Conservation (phyloP, 2,113 vertebrate genomes). For the Malurus elegans region DNA sequence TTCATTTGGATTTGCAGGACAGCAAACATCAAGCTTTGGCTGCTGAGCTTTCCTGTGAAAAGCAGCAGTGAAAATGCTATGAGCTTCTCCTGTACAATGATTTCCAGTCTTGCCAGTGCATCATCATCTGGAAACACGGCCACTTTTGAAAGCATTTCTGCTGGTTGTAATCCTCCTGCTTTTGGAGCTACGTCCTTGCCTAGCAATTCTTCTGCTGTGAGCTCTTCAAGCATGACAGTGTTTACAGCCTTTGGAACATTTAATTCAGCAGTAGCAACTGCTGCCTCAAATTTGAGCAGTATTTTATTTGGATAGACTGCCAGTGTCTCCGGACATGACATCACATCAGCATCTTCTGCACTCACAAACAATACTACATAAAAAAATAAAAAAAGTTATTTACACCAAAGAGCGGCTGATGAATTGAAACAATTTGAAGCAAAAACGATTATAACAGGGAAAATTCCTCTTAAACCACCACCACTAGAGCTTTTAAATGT, state of each 20-base stretch:
- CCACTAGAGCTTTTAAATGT: slow-evolving; percentile 76
- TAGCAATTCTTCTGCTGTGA: neutral
- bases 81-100: slow-evolving; percentile 77
- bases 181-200: slow-evolving; percentile 15
- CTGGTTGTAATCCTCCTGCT: neutral
- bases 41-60: slow-evolving; percentile 71
- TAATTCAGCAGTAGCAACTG: neutral
- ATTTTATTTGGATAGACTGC: slow-evolving; percentile 30
- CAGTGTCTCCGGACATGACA: neutral
- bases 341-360: neutral
- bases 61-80: neutral
- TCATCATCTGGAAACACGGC: slow-evolving; percentile 15
- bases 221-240: neutral
- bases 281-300: neutral
- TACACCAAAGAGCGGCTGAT: slow-evolving; percentile 73
- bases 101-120: slow-evolving; percentile 39
- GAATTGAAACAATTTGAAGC: slow-evolving; percentile 82
- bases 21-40: slow-evolving; percentile 64
- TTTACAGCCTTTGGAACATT: slow-evolving; percentile 6
- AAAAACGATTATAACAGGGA: slow-evolving; percentile 81
- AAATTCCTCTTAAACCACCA: slow-evolving; percentile 82
- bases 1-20: slow-evolving; percentile 68
- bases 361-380: neutral
- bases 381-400: slow-evolving; percentile 70
- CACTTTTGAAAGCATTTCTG: slow-evolving; percentile 47